phyloP scores from a whole-genome alignment of 2,888 invertebrate species.

The Lordiphosa andalusiaca region DNA sequence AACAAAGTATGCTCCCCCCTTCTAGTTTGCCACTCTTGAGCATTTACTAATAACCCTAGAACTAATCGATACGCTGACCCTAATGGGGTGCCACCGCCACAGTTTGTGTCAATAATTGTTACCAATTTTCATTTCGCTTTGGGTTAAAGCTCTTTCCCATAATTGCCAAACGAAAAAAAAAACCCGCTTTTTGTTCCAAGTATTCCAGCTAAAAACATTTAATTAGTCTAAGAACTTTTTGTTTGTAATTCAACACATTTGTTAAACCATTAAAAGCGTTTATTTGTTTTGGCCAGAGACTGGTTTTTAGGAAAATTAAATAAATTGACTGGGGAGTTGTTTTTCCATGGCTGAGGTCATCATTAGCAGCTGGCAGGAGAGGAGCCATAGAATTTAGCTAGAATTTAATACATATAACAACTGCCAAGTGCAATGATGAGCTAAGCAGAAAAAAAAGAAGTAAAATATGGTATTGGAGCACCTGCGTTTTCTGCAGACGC shows the following conservation, averaged over 20 bases:
- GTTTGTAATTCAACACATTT: constrained; percentile 44
- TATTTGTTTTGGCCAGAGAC: constrained; percentile 29
- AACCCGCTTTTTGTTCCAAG: constrained; percentile 19
- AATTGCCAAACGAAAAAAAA: constrained; percentile 20
- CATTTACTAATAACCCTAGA: not conserved
- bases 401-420: constrained; percentile 61
- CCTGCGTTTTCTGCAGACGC: constrained; percentile 17
- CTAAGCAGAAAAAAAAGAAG: constrained; percentile 37
- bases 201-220: constrained; percentile 31
- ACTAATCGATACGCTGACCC: constrained; percentile 19
- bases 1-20: not conserved
- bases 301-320: not conserved
- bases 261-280: constrained; percentile 64
- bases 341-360: constrained; percentile 28
- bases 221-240: constrained; percentile 43
- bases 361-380: constrained; percentile 24
- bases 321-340: not conserved
- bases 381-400: constrained; percentile 18
- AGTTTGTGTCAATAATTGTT: constrained; percentile 32
- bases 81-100: constrained; percentile 18
- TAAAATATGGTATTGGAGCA: constrained; percentile 9
- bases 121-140: constrained; percentile 15
- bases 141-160: constrained; percentile 37
- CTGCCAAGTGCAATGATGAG: constrained; percentile 44
- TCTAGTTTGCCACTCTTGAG: too few relatives aligned